Conservation (phyloP, 2,797 vertebrate species). For the Syngnathus acus region DNA sequence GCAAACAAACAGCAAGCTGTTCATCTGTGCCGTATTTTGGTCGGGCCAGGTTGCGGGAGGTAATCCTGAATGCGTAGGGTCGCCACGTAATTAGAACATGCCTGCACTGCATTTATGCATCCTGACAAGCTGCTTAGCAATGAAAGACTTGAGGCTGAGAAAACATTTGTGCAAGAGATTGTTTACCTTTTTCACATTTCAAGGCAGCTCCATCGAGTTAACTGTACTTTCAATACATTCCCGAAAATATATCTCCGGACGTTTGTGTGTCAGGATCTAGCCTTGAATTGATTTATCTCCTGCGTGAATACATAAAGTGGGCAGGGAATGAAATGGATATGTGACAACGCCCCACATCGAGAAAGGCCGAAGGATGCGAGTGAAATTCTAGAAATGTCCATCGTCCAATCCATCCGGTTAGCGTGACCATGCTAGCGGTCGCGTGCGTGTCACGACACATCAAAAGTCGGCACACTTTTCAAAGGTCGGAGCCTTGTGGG, state of each 20-base stretch:
- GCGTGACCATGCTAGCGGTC: slow-evolving; percentile 14
- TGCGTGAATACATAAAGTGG: slow-evolving; percentile 5
- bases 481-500: slow-evolving; percentile 25
- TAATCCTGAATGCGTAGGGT: slow-evolving; percentile 54
- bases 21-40: slow-evolving; percentile 47
- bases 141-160: slow-evolving; percentile 9
- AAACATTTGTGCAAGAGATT: background rate
- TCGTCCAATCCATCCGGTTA: slow-evolving; percentile 15
- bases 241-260: slow-evolving; percentile 5
- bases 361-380: slow-evolving; percentile 21
- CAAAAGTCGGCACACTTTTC: slow-evolving; percentile 28
- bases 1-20: slow-evolving; percentile 40
- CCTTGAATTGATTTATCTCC: slow-evolving; percentile 1
- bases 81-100: slow-evolving; percentile 48
- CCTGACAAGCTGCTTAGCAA: slow-evolving; percentile 43
- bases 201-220: background rate
- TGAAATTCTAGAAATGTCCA: slow-evolving; percentile 31
- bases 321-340: slow-evolving; percentile 8
- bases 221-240: background rate
- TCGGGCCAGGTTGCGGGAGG: slow-evolving; percentile 37
- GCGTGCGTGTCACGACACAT: slow-evolving; percentile 20
- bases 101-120: slow-evolving; percentile 45
- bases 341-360: slow-evolving; percentile 21
- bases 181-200: slow-evolving; percentile 23
- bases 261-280: too few species aligned